Base-by-base conservation (phyloP, 2,797 vertebrate genomes). In the Melanotaenia parkinsoni region DNA sequence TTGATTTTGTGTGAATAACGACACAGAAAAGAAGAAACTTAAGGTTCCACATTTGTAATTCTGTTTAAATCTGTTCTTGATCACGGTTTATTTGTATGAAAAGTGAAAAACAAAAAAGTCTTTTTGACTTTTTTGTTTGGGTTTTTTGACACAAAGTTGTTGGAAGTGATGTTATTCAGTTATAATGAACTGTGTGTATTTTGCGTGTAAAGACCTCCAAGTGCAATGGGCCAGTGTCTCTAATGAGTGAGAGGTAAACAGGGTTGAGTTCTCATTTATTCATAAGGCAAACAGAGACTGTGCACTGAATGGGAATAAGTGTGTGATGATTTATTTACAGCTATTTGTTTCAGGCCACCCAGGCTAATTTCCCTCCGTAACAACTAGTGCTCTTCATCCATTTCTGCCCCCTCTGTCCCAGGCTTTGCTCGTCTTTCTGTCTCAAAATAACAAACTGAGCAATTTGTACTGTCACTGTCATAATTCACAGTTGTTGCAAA, bases 251-350 rank as follows among this genome's bases (percentile, higher is more conserved):
- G 47, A 81, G 92, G 91, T 94, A 95, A 94, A 96, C 93, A 95
- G 91, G 90, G 86, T 77, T 47, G 4, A 30, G 74, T 87, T 76
- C 80, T 98, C 85, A 95, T 93, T 97, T 96, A 97, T 97, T 97
- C 91, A 97, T 96, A 91, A 95, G 92, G 89, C 90, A 94, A 94
- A 95, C 86, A 94, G 83, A 89, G 90, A 87, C 86, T 77, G 91
- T 91, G 91, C 86, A 70, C 90, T 90, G 84, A 81, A 88, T 89
- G 80, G 88, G 91, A 94, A 95, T 94, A 94, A 93, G 90, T 82
- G 83, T 90, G 87, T 70, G 83, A 96, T 97, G 92, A 96, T 95
- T 97, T 95, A 97, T 96, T 96, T 89, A 95, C 79, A 89, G 79
- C 74, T 66, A 76, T 84, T 87, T 93, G 90, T 95, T 94, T 93